Evolutionary conservation across 1,140 invertebrate genomes (phyloP).

Genomic region (Copidosoma floridanum): DNA sequence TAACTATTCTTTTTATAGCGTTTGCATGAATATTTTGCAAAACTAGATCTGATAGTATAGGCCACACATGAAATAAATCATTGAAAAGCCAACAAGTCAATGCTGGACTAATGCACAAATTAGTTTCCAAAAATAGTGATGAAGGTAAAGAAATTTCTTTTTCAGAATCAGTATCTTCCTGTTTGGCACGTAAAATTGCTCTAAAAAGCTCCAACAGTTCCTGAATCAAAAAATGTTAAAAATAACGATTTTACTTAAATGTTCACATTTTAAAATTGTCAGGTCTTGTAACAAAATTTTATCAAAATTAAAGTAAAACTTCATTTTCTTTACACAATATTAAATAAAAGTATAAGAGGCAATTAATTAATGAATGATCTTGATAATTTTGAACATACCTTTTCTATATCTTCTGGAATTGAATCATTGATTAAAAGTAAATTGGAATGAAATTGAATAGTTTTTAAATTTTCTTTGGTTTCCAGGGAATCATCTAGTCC

Average conservation of each 20-base stretch:
- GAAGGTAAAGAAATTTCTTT: slow-evolving; percentile 19
- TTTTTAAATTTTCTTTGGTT: slow-evolving; percentile 23
- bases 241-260: too few species aligned
- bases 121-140: slow-evolving; percentile 36
- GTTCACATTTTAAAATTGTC: too few species aligned
- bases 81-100: slow-evolving; percentile 44
- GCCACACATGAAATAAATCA: slow-evolving; percentile 36
- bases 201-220: slow-evolving; percentile 34
- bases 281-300: too few species aligned
- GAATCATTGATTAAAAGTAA: slow-evolving; percentile 26
- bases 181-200: slow-evolving; percentile 16
- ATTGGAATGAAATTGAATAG: slow-evolving; percentile 24
- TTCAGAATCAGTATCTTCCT: slow-evolving; percentile 16
- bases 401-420: slow-evolving; percentile 21
- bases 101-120: slow-evolving; percentile 31
- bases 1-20: slow-evolving; percentile 31
- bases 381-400: slow-evolving; percentile 29
- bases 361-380: too few species aligned
- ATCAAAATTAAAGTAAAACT: slow-evolving; percentile 1
- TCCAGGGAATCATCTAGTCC: slow-evolving; percentile 3
- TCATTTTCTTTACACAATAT: too few species aligned
- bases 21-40: slow-evolving; percentile 40
- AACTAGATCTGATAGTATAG: slow-evolving; percentile 22
- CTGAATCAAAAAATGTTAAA: slow-evolving; percentile 30
- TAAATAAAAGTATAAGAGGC: too few species aligned